Percentiles rank a stretch among this genome's conserved stretches.
Conservation (phyloP, 2,113 vertebrate genomes). For the Ciconia boyciana region DNA sequence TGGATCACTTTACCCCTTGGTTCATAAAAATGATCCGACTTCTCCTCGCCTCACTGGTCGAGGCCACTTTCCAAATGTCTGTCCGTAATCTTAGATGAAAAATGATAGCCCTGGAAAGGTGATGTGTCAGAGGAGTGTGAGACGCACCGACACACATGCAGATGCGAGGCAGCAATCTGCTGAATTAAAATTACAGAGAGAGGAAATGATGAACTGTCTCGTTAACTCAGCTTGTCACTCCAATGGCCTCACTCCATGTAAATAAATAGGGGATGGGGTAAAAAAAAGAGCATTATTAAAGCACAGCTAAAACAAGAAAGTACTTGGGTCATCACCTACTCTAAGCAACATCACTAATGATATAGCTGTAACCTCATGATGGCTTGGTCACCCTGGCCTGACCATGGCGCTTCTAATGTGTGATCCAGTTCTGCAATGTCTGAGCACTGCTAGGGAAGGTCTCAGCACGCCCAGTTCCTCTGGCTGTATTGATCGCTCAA, state of each 20-base stretch:
- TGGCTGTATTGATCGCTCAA: not conserved
- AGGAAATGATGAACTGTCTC: slow-evolving; percentile 28
- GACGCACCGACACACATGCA: not conserved
- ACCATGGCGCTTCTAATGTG: not conserved
- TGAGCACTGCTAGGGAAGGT: not conserved
- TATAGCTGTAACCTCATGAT: not conserved
- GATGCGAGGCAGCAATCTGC: slow-evolving; percentile 28
- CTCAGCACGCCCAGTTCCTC: not conserved
- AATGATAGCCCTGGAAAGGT: slow-evolving; percentile 60
- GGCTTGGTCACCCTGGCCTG: not conserved
- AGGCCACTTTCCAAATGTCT: slow-evolving; percentile 56
- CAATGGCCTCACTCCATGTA: slow-evolving; percentile 1
- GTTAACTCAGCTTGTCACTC: slow-evolving; percentile 45
- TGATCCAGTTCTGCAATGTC: not conserved
- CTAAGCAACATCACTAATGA: not conserved
- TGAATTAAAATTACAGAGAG: slow-evolving; percentile 53
- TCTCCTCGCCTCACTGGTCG: not conserved
- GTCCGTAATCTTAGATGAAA: slow-evolving; percentile 54
- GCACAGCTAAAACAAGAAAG: not conserved
- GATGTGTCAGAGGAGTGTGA: slow-evolving; percentile 36
- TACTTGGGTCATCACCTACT: not conserved
- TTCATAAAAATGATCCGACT: slow-evolving; percentile 65
- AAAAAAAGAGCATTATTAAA: not conserved
- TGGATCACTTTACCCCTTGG: slow-evolving; percentile 42
- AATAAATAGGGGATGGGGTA: slow-evolving; percentile 3